A percentile compares a stretch with the other conserved stretches of the same genome.
These are phyloP conservation scores for Drepana arcuata DNA, from an alignment of 1,140 invertebrate genomes.

Conservation along the genomic window DNA sequence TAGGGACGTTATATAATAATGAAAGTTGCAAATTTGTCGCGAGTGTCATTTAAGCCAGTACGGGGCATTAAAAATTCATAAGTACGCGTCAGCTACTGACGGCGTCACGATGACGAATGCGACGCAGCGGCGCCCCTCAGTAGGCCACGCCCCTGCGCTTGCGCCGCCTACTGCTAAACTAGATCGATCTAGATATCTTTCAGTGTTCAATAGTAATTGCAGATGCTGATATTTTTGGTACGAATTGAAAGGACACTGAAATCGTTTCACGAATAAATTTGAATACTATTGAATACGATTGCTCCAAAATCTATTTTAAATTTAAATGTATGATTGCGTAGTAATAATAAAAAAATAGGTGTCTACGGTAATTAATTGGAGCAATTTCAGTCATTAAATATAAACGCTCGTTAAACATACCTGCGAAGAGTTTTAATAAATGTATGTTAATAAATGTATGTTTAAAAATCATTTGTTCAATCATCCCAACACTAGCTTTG, in stretches of 20 bases:
- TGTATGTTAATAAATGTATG: too few species aligned
- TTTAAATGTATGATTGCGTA: not conserved
- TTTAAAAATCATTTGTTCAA: too few species aligned
- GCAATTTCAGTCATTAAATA: too few species aligned
- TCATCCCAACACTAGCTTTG: too few species aligned
- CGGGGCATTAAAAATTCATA: not conserved
- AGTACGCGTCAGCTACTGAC: conserved; percentile 15
- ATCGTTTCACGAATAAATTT: not conserved
- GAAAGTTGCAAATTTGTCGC: not conserved
- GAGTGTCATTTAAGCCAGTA: not conserved
- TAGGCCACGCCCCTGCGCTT: conserved; percentile 38
- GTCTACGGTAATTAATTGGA: not conserved
- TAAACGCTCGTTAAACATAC: too few species aligned
- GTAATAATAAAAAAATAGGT: not conserved
- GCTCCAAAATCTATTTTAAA: not conserved
- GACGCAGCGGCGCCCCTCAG: conserved; percentile 34
- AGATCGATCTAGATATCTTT: conserved; percentile 55
- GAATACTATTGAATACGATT: not conserved
- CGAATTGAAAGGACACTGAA: not conserved
- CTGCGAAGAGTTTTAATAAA: too few species aligned
- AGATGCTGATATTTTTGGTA: conserved; percentile 10
- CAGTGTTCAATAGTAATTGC: too few species aligned
- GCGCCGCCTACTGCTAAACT: conserved; percentile 45
- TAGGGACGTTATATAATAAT: not conserved
- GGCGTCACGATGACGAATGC: conserved; percentile 37